A percentile compares a stretch with the other conserved stretches of the same genome.
Conservation (phyloP, 2,113 vertebrate species). For the Semnornis frantzii region DNA sequence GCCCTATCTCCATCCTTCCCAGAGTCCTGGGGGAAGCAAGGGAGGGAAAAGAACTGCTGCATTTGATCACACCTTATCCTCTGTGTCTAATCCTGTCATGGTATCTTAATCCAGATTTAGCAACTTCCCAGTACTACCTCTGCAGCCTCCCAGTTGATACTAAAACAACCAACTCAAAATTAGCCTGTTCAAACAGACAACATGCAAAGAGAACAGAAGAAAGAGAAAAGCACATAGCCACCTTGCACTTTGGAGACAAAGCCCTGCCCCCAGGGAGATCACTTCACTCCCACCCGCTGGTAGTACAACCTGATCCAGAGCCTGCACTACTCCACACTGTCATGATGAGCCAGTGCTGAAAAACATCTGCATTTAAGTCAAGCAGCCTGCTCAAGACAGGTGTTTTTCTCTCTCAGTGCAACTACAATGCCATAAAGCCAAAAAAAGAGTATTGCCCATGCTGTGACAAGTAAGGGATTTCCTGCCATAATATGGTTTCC, state of each 20-base stretch:
- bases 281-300: neutral
- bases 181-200: neutral
- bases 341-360: neutral
- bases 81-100: neutral
- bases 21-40: accelerated
- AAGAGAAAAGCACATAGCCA: neutral
- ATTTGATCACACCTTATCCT: neutral
- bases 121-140: neutral
- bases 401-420: neutral
- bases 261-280: neutral
- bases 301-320: neutral
- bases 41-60: neutral
- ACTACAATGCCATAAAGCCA: neutral
- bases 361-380: neutral
- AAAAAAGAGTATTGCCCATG: neutral
- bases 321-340: neutral
- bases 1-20: neutral
- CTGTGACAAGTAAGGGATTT: neutral
- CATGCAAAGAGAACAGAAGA: neutral
- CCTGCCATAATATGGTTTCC: neutral
- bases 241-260: neutral
- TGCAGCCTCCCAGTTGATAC: neutral
- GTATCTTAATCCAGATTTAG: neutral
- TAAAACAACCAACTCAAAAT: neutral
- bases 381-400: neutral